Conservation (phyloP, 2,888 invertebrate genomes). For the Cephus runcator region DNA sequence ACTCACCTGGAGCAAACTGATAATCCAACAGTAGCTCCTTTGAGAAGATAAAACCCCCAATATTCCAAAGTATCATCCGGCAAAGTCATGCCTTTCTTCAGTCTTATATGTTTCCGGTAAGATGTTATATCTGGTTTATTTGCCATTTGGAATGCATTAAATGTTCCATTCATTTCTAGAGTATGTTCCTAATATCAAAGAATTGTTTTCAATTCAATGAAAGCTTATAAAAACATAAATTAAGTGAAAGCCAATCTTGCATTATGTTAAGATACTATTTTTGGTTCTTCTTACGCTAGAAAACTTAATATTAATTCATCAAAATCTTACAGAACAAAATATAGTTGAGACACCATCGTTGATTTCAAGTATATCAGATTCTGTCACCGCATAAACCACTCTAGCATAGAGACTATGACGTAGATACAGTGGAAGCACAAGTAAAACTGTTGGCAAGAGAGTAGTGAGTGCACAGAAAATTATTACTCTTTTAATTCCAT, state of each 20-base stretch:
- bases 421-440: constrained; percentile 82
- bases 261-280: neutral
- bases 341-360: constrained; percentile 84
- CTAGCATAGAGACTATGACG: constrained; percentile 81
- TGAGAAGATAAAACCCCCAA: constrained; percentile 87
- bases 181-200: constrained; percentile 73
- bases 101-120: constrained; percentile 78
- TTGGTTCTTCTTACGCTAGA: neutral
- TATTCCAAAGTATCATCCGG: constrained; percentile 89
- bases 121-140: constrained; percentile 76
- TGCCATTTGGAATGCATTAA: constrained; percentile 80
- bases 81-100: constrained; percentile 84
- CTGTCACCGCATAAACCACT: constrained; percentile 81
- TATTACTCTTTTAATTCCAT: constrained; percentile 81
- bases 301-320: neutral
- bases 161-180: constrained; percentile 78
- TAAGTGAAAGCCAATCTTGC: neutral
- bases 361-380: constrained; percentile 86
- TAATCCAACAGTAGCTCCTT: constrained; percentile 81
- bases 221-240: neutral
- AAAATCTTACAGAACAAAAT: constrained; percentile 72
- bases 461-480: constrained; percentile 82
- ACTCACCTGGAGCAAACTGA: constrained; percentile 81
- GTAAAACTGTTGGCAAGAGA: constrained; percentile 78
- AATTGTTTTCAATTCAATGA: neutral